Percentiles rank a stretch among this genome's conserved stretches.
phyloP scores from a whole-genome alignment of 2,113 vertebrate genomes.

The Canis aureus region DNA sequence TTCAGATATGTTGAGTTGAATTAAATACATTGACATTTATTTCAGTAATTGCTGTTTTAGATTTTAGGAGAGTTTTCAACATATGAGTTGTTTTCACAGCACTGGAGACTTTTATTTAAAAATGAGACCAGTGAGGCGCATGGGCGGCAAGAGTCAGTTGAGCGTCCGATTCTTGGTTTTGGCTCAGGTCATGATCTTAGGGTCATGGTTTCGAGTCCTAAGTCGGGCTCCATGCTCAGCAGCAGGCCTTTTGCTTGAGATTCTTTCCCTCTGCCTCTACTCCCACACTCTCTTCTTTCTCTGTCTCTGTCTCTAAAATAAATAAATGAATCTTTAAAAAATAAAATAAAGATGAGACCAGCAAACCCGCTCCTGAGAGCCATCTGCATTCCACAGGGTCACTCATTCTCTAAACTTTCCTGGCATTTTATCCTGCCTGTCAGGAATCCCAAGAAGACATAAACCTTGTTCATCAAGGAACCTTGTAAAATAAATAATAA shows the following conservation, averaged over 20 bases:
- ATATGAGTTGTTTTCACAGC: neutral
- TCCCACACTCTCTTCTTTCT: neutral
- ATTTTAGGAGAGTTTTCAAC: neutral
- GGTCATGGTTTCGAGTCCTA: neutral
- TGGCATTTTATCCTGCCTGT: conserved; percentile 21
- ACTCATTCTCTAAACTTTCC: conserved; percentile 14
- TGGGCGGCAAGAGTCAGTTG: neutral
- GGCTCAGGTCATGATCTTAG: neutral
- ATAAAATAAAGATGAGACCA: neutral
- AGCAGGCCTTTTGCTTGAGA: neutral
- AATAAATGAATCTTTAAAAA: neutral
- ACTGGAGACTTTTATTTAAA: neutral
- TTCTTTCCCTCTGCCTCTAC: neutral
- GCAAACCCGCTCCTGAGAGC: neutral
- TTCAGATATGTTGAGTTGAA: neutral
- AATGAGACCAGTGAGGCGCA: neutral
- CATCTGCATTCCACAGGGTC: neutral
- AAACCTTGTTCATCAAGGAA: conserved; percentile 59
- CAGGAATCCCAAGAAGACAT: conserved; percentile 30
- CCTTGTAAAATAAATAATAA: neutral
- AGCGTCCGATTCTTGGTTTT: neutral
- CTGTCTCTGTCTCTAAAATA: neutral
- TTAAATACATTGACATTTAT: neutral
- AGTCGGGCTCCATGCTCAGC: neutral
- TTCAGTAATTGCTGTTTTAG: neutral